Conservation (phyloP, 2,113 vertebrate species). For the Halichoeres trimaculatus region DNA sequence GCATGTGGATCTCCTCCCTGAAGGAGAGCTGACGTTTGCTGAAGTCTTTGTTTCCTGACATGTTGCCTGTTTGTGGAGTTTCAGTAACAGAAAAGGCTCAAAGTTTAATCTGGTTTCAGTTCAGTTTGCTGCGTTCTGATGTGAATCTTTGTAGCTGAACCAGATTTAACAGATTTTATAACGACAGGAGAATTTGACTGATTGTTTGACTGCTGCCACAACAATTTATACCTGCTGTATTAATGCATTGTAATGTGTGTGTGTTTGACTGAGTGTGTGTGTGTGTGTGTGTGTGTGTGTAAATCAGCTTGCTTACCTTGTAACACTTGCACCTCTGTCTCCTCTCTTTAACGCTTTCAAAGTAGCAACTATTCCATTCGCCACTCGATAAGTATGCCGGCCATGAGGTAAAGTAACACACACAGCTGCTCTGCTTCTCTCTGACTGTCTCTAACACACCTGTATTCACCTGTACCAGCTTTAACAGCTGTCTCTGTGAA, state of each 20-base stretch:
- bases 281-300: constrained; percentile 11
- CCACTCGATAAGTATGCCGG: constrained; percentile 99
- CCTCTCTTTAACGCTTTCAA: constrained; percentile 84
- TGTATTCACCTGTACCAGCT: background rate
- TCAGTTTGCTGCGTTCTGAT: too few relatives aligned
- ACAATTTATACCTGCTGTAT: background rate
- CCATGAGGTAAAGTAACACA: constrained; percentile 94
- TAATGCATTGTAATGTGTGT: background rate
- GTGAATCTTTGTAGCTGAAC: too few relatives aligned
- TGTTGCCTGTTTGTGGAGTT: background rate
- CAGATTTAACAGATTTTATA: too few relatives aligned
- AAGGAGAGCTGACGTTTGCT: background rate
- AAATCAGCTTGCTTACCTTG: constrained; percentile 35
- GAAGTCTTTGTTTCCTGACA: background rate
- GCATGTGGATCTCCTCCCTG: too few relatives aligned
- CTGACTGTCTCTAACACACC: background rate
- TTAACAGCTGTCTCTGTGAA: background rate
- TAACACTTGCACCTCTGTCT: constrained; percentile 85
- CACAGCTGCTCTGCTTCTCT: background rate
- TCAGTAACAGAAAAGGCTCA: background rate
- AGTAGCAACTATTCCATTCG: constrained; percentile 98
- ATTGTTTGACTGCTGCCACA: too few relatives aligned
- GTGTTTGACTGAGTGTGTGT: background rate
- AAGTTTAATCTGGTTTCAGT: too few relatives aligned
- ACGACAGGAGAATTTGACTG: too few relatives aligned